These are phyloP conservation scores for Drosophila imparisetae DNA, from an alignment of 2,888 invertebrate species.

Conservation along the genomic window DNA sequence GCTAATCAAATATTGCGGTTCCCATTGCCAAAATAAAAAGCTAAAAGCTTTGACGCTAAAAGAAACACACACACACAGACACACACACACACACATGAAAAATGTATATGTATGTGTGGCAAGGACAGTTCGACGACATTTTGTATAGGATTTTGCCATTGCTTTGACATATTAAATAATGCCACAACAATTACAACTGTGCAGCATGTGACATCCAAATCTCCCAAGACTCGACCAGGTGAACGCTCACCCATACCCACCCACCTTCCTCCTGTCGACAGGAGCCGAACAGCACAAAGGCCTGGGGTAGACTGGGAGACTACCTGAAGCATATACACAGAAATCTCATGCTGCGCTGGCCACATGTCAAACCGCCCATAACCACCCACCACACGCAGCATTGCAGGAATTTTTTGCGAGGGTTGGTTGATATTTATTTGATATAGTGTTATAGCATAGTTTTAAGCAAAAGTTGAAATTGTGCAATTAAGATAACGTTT, in stretches of 20 bases:
- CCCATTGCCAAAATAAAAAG: conserved; percentile 56
- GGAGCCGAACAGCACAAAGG: conserved; percentile 1
- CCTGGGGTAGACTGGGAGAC: conserved; percentile 34
- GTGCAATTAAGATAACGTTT: too few species aligned
- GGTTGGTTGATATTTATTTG: conserved; percentile 1
- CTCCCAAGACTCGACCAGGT: conserved; percentile 15
- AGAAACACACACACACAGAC: conserved; percentile 13
- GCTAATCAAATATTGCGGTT: conserved; percentile 79
- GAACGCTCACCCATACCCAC: neutral
- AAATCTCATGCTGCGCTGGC: conserved; percentile 75
- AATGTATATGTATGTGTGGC: neutral
- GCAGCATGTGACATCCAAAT: conserved; percentile 53
- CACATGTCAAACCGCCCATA: conserved; percentile 41
- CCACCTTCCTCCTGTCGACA: neutral
- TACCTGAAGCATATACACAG: conserved; percentile 51
- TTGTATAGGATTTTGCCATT: conserved; percentile 70
- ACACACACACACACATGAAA: conserved; percentile 5
- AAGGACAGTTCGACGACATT: conserved; percentile 36
- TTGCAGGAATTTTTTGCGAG: conserved; percentile 41
- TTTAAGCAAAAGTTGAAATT: neutral
- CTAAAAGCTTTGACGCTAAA: conserved; percentile 51
- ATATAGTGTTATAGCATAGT: neutral
- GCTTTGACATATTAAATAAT: conserved; percentile 81
- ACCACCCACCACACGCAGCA: conserved; percentile 42
- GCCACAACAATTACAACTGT: conserved; percentile 76